Conservation (phyloP, 2,113 vertebrate species). For the Pteropus alecto region DNA sequence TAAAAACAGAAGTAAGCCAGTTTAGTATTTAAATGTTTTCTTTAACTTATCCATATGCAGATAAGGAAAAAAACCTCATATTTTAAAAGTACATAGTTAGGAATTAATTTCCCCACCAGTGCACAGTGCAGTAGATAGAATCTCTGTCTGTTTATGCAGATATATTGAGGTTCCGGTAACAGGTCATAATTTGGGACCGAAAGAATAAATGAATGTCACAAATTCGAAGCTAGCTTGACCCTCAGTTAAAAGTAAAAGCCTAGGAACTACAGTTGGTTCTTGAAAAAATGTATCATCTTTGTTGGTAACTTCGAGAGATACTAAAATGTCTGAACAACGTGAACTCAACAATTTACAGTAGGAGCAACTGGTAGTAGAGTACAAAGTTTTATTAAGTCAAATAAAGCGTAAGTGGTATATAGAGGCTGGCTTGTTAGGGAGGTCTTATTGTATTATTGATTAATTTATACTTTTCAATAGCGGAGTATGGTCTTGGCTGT, state of each 20-base stretch:
- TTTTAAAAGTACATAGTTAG: not conserved
- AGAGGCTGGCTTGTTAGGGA: not conserved
- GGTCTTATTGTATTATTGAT: not conserved
- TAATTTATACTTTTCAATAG: not conserved
- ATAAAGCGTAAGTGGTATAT: not conserved
- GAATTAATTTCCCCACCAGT: not conserved
- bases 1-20: not conserved
- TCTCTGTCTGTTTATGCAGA: not conserved
- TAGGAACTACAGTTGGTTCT: not conserved
- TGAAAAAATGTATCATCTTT: not conserved
- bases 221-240: not conserved
- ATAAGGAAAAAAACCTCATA: not conserved
- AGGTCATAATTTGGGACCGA: not conserved
- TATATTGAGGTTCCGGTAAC: not conserved
- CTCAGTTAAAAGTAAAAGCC: not conserved
- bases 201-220: constrained; percentile 14
- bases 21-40: not conserved
- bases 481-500: not conserved
- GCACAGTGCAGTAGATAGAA: not conserved
- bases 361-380: not conserved
- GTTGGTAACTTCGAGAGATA: not conserved
- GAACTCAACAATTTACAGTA: not conserved
- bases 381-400: not conserved
- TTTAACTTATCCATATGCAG: not conserved
- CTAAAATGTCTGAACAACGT: not conserved